A percentile compares a stretch with the other conserved stretches of the same genome.
Conservation (phyloP, 2,797 vertebrate genomes). For the Rhinoraja longicauda region DNA sequence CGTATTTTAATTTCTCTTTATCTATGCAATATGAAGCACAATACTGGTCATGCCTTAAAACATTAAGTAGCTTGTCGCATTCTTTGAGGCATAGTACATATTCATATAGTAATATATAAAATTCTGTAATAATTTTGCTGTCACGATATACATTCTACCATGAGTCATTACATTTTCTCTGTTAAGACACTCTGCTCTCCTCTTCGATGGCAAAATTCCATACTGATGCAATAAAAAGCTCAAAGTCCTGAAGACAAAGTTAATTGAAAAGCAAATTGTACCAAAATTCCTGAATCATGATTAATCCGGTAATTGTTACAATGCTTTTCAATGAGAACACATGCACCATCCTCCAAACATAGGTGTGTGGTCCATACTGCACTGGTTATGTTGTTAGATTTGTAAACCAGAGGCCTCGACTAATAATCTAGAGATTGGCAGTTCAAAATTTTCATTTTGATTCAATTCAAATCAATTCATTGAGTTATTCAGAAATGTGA, state of each 20-base stretch:
- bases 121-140: neutral
- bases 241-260: neutral
- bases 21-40: neutral
- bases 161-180: neutral
- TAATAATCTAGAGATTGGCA: no score
- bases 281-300: neutral
- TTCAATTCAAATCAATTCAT: no score
- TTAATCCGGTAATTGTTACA: neutral
- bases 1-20: neutral
- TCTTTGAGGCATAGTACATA: neutral
- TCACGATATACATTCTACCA: neutral
- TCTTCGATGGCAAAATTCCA: neutral
- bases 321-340: neutral
- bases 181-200: neutral
- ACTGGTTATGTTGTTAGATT: no score
- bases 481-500: no score
- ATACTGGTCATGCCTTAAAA: neutral
- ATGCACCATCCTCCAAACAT: no score
- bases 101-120: neutral
- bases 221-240: neutral
- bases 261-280: neutral
- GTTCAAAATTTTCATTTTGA: no score
- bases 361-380: no score
- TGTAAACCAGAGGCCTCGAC: no score
- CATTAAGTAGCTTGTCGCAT: neutral